Evolutionary conservation across 2,113 vertebrate genomes (phyloP).

Genomic region (Sialia sialis): DNA sequence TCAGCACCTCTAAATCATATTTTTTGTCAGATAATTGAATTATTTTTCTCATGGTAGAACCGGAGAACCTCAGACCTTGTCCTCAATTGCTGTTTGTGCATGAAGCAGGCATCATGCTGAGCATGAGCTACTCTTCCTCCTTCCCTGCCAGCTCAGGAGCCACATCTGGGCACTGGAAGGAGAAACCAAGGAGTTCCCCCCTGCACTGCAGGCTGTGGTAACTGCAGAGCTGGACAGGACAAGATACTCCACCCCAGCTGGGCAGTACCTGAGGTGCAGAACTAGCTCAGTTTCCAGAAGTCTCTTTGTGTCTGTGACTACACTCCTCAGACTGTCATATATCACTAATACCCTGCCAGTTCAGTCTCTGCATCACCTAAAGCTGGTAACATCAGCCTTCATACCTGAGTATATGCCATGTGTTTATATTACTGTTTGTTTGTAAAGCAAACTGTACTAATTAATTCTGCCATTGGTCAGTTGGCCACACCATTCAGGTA

Average conservation of each 20-base stretch:
- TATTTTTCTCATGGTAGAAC: neutral
- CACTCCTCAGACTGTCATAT: neutral
- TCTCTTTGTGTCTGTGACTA: neutral
- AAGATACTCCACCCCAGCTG: neutral
- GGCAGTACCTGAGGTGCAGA: neutral
- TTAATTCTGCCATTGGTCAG: neutral
- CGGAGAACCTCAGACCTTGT: neutral
- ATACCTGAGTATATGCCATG: neutral
- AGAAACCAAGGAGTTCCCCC: neutral
- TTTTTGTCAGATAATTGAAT: neutral
- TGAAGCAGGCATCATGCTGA: neutral
- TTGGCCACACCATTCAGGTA: neutral
- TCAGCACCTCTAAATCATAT: neutral
- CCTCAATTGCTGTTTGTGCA: neutral
- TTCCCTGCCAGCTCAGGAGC: neutral
- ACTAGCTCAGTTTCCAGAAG: neutral
- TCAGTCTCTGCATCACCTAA: neutral
- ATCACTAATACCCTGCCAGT: neutral
- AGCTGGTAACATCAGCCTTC: neutral
- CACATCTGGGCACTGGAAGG: neutral
- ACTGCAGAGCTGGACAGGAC: neutral
- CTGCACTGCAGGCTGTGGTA: rapidly evolving
- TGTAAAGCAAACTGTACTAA: neutral
- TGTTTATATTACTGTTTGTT: neutral
- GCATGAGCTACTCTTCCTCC: neutral